Evolutionary conservation across 2,888 invertebrate genomes (phyloP), one percentile per base, ranked within the genome.

Genomic region (Schrankia costaestrigalis): DNA sequence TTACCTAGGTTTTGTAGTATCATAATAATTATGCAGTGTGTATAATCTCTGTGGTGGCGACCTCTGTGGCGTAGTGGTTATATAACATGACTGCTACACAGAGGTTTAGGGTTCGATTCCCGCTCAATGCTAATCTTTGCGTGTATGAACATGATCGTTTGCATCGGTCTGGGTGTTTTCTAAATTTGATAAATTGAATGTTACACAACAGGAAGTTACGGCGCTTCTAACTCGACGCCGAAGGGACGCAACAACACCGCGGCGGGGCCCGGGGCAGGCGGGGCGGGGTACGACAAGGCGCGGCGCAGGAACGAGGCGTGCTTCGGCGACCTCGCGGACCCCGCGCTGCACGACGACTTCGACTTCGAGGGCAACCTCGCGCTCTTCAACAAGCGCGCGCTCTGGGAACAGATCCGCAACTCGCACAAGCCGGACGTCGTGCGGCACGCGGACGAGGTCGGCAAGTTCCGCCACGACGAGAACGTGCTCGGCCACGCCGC

Each of bases 311-410:
- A 94, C 75, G 94, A 94, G 70, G 93, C 93, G 35, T 94, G 94
- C 70, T 95, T 95, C 81, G 95, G 94, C 14, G 92, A 93, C 23
- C 83, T 92, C 6, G 93, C 93, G 50, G 90, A 91, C 33, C 89
- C 89, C 31, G 80, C 90, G 48, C 74, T 92, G 31, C 89, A 83
- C 51, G 90, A 93, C 69, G 97, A 97, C 62, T 97, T 97, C 87
- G 97, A 97, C 89, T 97, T 97, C 89, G 97, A 97, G 72, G 96
- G 95, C 48, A 97, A 97, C 86, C 89, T 97, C 34, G 96, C 96
- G 11, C 86, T 97, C 27, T 97, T 97, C 81, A 94, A 97, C 81
- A 97, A 97, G 81, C 71, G 63, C 38, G 83, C 78, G 49, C 72
- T 82, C 35, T 80, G 82, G 80, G 74, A 78, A 56, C 59, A 71